Conservation (phyloP, 2,113 vertebrate genomes). For the Colossoma macropomum region DNA sequence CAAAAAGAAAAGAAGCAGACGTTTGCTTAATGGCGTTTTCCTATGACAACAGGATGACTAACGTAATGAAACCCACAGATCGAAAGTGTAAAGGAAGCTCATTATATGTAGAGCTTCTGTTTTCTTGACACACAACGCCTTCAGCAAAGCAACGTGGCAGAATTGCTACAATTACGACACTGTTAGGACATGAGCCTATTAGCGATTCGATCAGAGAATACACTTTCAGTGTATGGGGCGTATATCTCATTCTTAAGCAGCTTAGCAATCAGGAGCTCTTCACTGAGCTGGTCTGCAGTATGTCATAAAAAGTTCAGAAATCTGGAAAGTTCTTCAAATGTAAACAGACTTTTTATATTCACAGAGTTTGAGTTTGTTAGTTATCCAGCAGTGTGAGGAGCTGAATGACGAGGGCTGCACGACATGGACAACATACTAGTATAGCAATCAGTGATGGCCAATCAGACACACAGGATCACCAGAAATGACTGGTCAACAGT, state of each 20-base stretch:
- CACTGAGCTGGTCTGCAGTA: neutral
- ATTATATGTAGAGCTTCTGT: neutral
- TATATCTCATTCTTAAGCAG: neutral
- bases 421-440: too few relatives aligned
- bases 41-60: neutral
- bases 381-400: too few relatives aligned
- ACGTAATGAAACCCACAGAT: neutral
- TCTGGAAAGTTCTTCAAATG: too few relatives aligned
- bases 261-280: neutral
- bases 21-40: neutral
- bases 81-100: neutral
- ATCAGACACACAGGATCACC: too few relatives aligned
- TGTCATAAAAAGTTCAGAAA: neutral
- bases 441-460: too few relatives aligned
- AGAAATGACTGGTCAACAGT: too few relatives aligned
- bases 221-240: neutral
- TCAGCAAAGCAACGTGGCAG: neutral
- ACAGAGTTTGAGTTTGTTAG: too few relatives aligned
- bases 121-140: neutral
- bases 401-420: too few relatives aligned
- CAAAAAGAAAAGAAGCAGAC: neutral
- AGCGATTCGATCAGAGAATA: neutral
- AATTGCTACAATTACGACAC: neutral
- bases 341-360: too few relatives aligned
- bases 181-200: neutral